Evolutionary conservation across 2,888 invertebrate species (phyloP), one percentile per base, ranked within the genome.

Genomic region (Amiota communis): DNA sequence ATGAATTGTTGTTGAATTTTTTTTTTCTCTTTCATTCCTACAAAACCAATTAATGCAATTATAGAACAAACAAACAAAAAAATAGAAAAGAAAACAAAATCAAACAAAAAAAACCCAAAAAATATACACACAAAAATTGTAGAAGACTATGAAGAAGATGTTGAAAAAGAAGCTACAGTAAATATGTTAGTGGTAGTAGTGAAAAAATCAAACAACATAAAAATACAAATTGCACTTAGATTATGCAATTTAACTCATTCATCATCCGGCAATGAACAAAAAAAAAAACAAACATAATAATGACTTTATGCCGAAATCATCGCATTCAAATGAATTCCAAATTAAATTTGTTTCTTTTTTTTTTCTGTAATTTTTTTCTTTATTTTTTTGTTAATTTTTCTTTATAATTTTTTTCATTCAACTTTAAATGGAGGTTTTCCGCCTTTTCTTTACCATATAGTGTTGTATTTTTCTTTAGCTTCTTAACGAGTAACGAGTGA

Each of bases 261-360:
- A 72, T 76, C 78, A 70, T 75, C 59, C 63, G 61, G 15, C 71
- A 71, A 11, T 23, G 57, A 73, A n/a, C 49, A 61, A 65, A 56
- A 56, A 75, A 72, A 48, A 61, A 73, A 73, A 70, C 64, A 71
- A 70, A 48, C 72, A 71, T 65, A 75, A 77, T 78, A 76, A 78
- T 77, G 75, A 76, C 65, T 64, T 74, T 70, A 36, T 63, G 68
- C 61, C 65, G 64, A 80, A 80, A 81, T 86, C 59, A 59, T 86
- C 85, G 81, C 86, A 84, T 84, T 86, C 80, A 84, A 84, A 80
- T 86, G 83, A 86, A 86, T 86, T 80, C 82, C 76, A 75, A 82
- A 78, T 80, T 79, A 78, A 79, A 79, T 85, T 75, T 56, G 15
- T 59, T 51, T 63, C 51, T 51, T 51, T n/a, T 59, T 59, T 46